These are phyloP conservation scores for Cerceris ruficornis DNA, from an alignment of 2,888 invertebrate genomes.

Conservation along the genomic window DNA sequence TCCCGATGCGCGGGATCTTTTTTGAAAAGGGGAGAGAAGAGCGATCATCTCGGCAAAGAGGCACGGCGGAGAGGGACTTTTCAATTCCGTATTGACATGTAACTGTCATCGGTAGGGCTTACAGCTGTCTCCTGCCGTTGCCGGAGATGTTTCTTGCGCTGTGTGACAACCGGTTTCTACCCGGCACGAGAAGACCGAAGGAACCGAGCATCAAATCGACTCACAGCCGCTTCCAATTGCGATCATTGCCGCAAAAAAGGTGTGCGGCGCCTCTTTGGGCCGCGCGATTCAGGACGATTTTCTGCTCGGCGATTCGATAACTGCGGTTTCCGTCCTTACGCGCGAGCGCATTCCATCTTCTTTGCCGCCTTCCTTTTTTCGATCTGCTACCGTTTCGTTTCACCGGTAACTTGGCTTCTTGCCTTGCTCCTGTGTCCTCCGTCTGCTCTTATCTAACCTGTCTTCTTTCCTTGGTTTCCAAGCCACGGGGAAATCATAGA, in stretches of 20 bases:
- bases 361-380: slow-evolving; percentile 10
- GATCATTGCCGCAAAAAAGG: slow-evolving; percentile 76
- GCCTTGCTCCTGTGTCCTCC: background rate
- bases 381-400: background rate
- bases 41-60: background rate
- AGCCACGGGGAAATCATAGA: no score
- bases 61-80: slow-evolving; percentile 59
- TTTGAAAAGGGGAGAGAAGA: background rate
- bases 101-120: slow-evolving; percentile 77
- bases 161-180: slow-evolving; percentile 59
- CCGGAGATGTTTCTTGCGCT: slow-evolving; percentile 51
- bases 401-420: background rate
- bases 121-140: slow-evolving; percentile 54
- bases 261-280: slow-evolving; percentile 70
- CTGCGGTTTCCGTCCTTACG: slow-evolving; percentile 53
- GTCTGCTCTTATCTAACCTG: background rate
- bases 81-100: slow-evolving; percentile 80
- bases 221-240: slow-evolving; percentile 75
- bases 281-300: slow-evolving; percentile 54
- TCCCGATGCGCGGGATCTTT: background rate
- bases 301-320: slow-evolving; percentile 60
- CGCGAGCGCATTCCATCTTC: slow-evolving; percentile 45
- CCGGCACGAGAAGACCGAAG: slow-evolving; percentile 37
- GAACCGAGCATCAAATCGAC: slow-evolving; percentile 68
- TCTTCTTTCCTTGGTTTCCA: slow-evolving; percentile 1